A percentile compares a stretch with the other conserved stretches of the same genome.
Conservation (phyloP, 2,113 vertebrate genomes). For the Kobus ellipsiprymnus region DNA sequence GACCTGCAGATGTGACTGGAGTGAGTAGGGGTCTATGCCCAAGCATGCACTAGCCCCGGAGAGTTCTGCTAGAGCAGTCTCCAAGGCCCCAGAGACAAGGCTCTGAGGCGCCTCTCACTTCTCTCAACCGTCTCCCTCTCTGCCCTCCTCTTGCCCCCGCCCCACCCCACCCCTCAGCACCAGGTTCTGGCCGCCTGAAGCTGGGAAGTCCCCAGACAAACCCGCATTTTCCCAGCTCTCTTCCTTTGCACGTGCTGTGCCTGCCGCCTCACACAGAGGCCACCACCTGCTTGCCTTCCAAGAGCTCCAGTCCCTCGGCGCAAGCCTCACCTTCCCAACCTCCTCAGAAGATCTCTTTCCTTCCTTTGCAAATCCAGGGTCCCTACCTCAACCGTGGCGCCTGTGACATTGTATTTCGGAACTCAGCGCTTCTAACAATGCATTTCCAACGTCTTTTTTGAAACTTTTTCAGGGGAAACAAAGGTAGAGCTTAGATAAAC, state of each 20-base stretch:
- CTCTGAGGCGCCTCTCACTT: too few relatives aligned
- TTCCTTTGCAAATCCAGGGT: neutral
- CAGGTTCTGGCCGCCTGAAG: neutral
- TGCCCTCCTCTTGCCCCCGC: neutral
- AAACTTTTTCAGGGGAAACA: neutral
- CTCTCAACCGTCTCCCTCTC: neutral
- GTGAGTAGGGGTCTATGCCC: neutral
- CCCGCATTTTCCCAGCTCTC: neutral
- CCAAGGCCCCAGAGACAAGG: neutral
- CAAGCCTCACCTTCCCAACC: neutral
- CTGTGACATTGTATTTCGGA: neutral
- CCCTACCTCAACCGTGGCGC: neutral
- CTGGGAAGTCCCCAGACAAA: neutral
- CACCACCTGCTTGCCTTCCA: neutral
- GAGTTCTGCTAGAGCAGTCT: neutral
- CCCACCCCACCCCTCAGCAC: neutral
- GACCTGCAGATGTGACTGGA: neutral
- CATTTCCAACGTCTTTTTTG: neutral
- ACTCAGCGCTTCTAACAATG: neutral
- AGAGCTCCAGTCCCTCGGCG: neutral
- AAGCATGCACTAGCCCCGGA: neutral
- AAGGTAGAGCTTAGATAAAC: neutral
- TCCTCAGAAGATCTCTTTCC: neutral
- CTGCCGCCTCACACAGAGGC: neutral
- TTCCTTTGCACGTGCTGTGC: neutral